Evolutionary conservation across 2,113 vertebrate species (phyloP).

Genomic region (Mesocricetus auratus): DNA sequence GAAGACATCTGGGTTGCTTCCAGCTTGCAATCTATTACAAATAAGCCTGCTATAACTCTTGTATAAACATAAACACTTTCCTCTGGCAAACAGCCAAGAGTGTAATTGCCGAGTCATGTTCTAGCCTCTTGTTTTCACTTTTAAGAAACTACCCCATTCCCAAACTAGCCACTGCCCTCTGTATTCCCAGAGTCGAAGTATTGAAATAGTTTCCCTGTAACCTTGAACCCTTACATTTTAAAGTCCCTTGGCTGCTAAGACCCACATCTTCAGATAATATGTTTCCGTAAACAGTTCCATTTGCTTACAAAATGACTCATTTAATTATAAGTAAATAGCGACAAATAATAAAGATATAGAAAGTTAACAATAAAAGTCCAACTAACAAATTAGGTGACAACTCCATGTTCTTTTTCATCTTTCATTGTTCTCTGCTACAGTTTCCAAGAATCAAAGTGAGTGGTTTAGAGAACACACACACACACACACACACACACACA

Average conservation of each 20-base stretch:
- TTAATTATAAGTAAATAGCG: conserved; percentile 59
- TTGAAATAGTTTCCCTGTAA: neutral
- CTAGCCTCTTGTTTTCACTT: neutral
- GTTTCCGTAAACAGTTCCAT: conserved; percentile 65
- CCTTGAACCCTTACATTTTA: conserved; percentile 26
- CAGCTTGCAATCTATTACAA: neutral
- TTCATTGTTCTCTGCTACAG: conserved; percentile 71
- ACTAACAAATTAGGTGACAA: conserved; percentile 61
- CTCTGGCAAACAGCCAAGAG: neutral
- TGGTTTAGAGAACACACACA: no score
- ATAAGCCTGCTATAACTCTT: neutral
- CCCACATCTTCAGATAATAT: conserved; percentile 67
- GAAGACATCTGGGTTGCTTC: neutral
- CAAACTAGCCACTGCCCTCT: neutral
- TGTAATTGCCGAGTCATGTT: neutral
- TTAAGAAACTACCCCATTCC: neutral
- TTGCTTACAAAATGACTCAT: conserved; percentile 70
- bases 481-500: neutral
- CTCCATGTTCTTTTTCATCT: conserved; percentile 68
- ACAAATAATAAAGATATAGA: conserved; percentile 38
- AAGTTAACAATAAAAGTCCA: conserved; percentile 77
- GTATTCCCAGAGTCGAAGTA: neutral
- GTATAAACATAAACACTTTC: conserved; percentile 11
- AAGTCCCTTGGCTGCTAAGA: conserved; percentile 37
- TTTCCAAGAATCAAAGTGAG: conserved; percentile 74